Conservation (phyloP, 2,797 vertebrate species). For the Acanthurus lineatus region DNA sequence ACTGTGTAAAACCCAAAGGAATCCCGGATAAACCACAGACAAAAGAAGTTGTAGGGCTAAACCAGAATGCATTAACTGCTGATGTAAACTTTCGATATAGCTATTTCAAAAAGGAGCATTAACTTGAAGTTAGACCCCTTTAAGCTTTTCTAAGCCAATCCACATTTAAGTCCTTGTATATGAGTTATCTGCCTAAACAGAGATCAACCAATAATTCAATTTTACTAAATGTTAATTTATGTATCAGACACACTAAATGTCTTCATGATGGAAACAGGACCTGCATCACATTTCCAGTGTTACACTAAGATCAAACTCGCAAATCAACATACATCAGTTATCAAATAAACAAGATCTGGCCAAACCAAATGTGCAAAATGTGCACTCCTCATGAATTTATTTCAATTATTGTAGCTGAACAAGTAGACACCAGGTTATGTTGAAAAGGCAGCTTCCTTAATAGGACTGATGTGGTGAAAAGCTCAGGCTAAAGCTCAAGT, state of each 20-base stretch:
- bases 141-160: too few relatives aligned
- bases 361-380: background rate
- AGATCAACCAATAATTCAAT: too few relatives aligned
- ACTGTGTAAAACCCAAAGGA: background rate
- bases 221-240: too few relatives aligned
- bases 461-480: slow-evolving; percentile 55
- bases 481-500: slow-evolving; percentile 35
- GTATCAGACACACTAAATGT: too few relatives aligned
- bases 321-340: too few relatives aligned
- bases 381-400: background rate
- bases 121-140: background rate
- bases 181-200: too few relatives aligned
- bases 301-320: too few relatives aligned
- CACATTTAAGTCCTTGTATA: too few relatives aligned
- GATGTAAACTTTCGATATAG: background rate
- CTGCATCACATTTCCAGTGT: too few relatives aligned
- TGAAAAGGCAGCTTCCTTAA: slow-evolving; percentile 8
- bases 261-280: too few relatives aligned
- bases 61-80: background rate
- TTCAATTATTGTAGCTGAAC: background rate
- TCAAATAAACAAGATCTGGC: background rate
- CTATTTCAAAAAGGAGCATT: background rate
- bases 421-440: background rate
- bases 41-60: background rate
- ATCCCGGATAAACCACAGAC: slow-evolving; percentile 7